Conservation (phyloP, 2,888 invertebrate genomes). For the Neoitamus cyanurus region DNA sequence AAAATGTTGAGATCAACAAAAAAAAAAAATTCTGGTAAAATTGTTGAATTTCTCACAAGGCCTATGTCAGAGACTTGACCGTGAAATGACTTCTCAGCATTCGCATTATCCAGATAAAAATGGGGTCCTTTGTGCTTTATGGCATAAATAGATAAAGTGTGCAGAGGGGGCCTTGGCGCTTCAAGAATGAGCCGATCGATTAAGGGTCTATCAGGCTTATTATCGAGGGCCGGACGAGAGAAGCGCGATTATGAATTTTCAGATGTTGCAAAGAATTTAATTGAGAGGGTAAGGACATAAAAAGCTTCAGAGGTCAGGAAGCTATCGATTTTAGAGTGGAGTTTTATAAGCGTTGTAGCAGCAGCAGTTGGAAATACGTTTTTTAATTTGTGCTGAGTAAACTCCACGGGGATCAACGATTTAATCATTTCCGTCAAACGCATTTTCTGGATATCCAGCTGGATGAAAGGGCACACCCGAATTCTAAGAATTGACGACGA, state of each 20-base stretch:
- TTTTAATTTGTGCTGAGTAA: background rate
- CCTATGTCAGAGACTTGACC: background rate
- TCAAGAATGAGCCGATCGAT: background rate
- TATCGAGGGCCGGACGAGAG: background rate
- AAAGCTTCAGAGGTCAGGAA: background rate
- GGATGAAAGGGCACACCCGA: background rate
- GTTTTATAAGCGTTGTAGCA: background rate
- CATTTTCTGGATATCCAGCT: background rate
- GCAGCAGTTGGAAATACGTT: background rate
- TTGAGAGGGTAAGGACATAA: background rate
- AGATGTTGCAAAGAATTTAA: background rate
- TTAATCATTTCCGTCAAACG: background rate
- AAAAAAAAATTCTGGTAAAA: background rate
- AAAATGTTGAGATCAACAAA: background rate
- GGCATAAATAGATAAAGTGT: slow-evolving; percentile 8
- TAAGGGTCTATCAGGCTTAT: background rate
- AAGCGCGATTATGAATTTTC: background rate
- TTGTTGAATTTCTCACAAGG: background rate
- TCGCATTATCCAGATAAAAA: background rate
- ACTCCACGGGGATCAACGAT: background rate
- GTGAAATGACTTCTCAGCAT: background rate
- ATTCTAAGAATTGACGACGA: background rate
- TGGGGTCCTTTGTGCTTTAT: background rate
- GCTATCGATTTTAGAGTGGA: background rate
- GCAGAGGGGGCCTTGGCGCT: background rate